Percentiles rank a stretch among this genome's conserved stretches.
Evolutionary conservation across 2,888 invertebrate species (phyloP).

Genomic region (Pyrgus malvae): DNA sequence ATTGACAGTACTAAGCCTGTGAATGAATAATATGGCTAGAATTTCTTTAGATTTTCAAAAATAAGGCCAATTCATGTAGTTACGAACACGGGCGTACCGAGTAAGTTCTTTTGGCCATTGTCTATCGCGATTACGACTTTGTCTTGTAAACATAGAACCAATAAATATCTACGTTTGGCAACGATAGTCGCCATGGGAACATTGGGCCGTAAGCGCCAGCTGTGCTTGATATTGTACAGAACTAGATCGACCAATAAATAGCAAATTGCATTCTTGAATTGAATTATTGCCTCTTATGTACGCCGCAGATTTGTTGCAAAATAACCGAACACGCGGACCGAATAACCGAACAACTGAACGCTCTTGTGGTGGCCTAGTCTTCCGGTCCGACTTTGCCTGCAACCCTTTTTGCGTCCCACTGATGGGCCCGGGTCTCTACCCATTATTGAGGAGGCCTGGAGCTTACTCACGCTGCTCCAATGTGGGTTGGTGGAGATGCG

Average conservation of each 20-base stretch:
- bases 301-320: conserved; percentile 5
- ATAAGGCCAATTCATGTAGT: too few relatives aligned
- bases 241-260: conserved; percentile 68
- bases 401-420: too few relatives aligned
- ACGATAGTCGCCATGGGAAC: conserved; percentile 52
- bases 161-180: conserved; percentile 24
- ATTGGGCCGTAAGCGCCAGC: conserved; percentile 45
- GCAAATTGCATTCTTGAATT: conserved; percentile 63
- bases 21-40: too few relatives aligned
- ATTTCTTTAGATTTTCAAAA: too few relatives aligned
- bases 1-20: too few relatives aligned
- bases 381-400: neutral
- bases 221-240: conserved; percentile 55
- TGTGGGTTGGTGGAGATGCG: too few relatives aligned
- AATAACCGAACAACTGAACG: neutral
- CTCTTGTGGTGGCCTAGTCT: neutral
- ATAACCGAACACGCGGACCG: neutral
- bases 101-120: neutral
- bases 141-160: neutral
- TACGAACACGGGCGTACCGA: neutral
- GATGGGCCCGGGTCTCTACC: too few relatives aligned
- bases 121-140: neutral
- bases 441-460: too few relatives aligned
- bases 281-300: conserved; percentile 55
- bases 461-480: too few relatives aligned